These are phyloP conservation scores for Carlito syrichta DNA, from an alignment of 2,113 vertebrate species.

Conservation along the genomic window DNA sequence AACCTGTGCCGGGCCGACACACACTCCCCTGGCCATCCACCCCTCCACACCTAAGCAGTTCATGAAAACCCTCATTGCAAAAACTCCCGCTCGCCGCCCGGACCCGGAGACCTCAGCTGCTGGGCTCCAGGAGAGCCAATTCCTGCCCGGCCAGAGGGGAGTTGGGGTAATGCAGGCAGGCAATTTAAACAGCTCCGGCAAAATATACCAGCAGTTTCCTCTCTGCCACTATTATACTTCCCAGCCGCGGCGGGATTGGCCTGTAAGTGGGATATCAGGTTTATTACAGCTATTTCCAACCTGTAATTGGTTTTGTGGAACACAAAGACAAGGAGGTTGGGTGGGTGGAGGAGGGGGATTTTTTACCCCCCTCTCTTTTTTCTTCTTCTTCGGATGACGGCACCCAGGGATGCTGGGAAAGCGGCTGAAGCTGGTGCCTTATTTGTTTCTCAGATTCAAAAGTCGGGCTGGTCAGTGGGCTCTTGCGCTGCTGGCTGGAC, in stretches of 20 bases:
- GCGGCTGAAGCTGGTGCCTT: constrained; percentile 1
- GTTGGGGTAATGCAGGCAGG: constrained; percentile 54
- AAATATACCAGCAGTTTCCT: constrained; percentile 50
- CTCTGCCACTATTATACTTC: constrained; percentile 59
- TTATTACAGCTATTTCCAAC: constrained; percentile 80
- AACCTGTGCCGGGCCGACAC: neutral
- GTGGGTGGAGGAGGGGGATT: neutral
- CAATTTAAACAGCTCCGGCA: constrained; percentile 72
- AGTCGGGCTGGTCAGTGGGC: rapidly evolving
- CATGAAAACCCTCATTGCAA: constrained; percentile 32
- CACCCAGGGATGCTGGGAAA: neutral
- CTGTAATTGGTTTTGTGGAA: constrained; percentile 79
- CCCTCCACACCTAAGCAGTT: neutral
- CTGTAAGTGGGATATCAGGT: constrained; percentile 78
- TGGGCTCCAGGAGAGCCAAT: constrained; percentile 52
- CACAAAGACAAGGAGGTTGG: constrained; percentile 61
- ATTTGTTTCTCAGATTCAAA: constrained; percentile 65
- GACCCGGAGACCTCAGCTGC: constrained; percentile 51
- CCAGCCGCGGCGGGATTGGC: constrained; percentile 62
- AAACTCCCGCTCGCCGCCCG: neutral
- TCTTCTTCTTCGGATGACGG: neutral
- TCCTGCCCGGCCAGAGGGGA: constrained; percentile 48
- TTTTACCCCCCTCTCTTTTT: neutral
- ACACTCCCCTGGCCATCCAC: rapidly evolving
- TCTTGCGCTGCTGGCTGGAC: neutral